Conservation (phyloP, 1,140 invertebrate species). For the Ooceraea biroi region DNA sequence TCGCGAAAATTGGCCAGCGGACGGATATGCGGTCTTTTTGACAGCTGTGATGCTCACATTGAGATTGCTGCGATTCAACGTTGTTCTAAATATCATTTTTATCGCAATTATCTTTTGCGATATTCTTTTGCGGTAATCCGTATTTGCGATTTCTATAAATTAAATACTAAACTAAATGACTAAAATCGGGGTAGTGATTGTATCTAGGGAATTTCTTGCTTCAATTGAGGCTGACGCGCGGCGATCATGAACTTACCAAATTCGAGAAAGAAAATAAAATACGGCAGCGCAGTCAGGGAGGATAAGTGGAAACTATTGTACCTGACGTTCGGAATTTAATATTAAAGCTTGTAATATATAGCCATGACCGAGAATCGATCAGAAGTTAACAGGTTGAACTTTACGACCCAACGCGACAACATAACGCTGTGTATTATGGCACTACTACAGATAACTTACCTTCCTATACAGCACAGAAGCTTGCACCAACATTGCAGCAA, state of each 20-base stretch:
- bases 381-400: slow-evolving; percentile 82
- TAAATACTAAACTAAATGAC: too few relatives aligned
- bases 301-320: slow-evolving; percentile 50
- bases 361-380: slow-evolving; percentile 78
- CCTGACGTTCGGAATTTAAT: slow-evolving; percentile 52
- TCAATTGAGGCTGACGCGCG: background rate
- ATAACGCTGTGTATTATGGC: slow-evolving; percentile 34
- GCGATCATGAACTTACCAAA: background rate
- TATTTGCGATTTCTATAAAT: too few relatives aligned
- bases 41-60: background rate
- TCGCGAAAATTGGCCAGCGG: background rate
- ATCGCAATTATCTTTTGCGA: background rate
- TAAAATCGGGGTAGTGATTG: background rate
- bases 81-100: background rate
- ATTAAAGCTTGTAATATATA: slow-evolving; percentile 78
- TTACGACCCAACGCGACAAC: slow-evolving; percentile 81
- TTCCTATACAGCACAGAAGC: too few relatives aligned
- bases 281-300: background rate
- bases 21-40: background rate
- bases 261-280: slow-evolving; percentile 35
- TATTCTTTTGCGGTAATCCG: too few relatives aligned
- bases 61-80: background rate
- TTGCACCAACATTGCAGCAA: too few relatives aligned
- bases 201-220: background rate
- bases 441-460: background rate